phyloP scores from a whole-genome alignment of 2,797 vertebrate genomes.

The Gambelia wislizenii region DNA sequence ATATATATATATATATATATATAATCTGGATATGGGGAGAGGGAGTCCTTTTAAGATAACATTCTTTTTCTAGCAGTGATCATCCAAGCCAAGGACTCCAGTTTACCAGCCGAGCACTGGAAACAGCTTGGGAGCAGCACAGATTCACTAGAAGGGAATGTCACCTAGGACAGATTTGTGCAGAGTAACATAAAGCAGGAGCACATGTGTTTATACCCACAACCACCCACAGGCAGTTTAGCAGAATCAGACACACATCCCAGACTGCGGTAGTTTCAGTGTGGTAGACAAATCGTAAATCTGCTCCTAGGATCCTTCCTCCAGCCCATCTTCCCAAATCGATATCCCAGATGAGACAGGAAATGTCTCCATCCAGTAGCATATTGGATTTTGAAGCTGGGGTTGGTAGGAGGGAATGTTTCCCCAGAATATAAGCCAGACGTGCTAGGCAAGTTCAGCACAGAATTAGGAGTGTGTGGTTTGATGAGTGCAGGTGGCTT shows the following conservation, averaged over 20 bases:
- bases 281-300: background rate
- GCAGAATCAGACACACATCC: background rate
- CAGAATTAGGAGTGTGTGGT: background rate
- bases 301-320: background rate
- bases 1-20: background rate
- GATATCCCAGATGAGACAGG: slow-evolving; percentile 13
- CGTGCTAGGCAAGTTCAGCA: too few species aligned
- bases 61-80: background rate
- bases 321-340: background rate
- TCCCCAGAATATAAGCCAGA: background rate
- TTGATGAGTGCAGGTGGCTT: background rate
- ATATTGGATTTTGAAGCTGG: background rate
- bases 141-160: background rate
- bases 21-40: too few species aligned
- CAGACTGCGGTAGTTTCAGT: background rate
- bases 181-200: background rate
- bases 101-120: background rate
- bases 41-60: too few species aligned
- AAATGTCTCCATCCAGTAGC: background rate
- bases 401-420: background rate
- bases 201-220: background rate
- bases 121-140: background rate
- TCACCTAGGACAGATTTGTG: background rate
- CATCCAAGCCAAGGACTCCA: background rate
- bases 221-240: background rate